Evolutionary conservation across 2,888 invertebrate genomes (phyloP).

Genomic region (Eupithecia exiguata): DNA sequence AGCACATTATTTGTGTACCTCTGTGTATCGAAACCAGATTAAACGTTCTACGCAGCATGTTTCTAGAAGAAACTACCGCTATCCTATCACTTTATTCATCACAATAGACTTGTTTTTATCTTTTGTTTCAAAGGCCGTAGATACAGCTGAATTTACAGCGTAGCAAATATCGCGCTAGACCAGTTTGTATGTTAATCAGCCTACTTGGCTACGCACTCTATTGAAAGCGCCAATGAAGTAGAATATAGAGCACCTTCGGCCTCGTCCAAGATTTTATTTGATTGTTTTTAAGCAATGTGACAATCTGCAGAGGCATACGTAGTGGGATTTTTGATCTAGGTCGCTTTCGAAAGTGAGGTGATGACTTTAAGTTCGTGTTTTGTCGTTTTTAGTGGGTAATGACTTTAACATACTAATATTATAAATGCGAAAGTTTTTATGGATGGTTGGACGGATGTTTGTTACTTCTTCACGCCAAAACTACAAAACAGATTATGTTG

Average conservation of each 20-base stretch:
- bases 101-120: not conserved
- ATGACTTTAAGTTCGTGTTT: not conserved
- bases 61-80: not conserved
- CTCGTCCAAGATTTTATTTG: not conserved
- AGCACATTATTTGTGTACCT: not conserved
- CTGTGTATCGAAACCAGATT: not conserved
- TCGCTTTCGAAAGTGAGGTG: not conserved
- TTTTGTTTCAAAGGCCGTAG: conserved; percentile 3
- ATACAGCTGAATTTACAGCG: conserved; percentile 17
- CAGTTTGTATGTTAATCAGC: conserved; percentile 36
- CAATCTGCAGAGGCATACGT: not conserved
- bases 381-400: too few species aligned
- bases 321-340: not conserved
- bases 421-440: too few species aligned
- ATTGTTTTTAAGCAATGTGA: not conserved
- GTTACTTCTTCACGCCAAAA: too few species aligned
- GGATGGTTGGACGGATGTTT: too few species aligned
- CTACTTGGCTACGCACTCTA: conserved; percentile 29
- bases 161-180: conserved; percentile 22
- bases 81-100: not conserved
- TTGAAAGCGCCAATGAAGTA: conserved; percentile 33
- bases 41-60: not conserved
- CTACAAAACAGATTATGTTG: too few species aligned
- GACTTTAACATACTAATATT: too few species aligned
- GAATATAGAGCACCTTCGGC: conserved; percentile 20